These are phyloP conservation scores for Aphelinus certus DNA, from an alignment of 1,140 invertebrate genomes.

Conservation along the genomic window DNA sequence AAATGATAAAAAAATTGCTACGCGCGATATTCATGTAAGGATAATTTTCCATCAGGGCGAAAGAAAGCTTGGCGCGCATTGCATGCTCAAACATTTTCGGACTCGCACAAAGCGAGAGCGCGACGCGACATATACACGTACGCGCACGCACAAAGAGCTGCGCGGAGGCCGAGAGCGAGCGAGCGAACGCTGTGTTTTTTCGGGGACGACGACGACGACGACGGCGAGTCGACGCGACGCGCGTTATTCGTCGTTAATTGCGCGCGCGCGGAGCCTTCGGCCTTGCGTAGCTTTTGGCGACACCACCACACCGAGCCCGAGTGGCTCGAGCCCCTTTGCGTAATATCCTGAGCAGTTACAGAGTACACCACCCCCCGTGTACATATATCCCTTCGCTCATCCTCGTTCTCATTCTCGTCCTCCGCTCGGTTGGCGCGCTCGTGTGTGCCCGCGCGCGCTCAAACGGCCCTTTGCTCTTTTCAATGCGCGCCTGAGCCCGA, in stretches of 20 bases:
- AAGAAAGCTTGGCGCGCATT: conserved; percentile 1
- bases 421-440: conserved; percentile 34
- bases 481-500: conserved; percentile 23
- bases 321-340: background rate
- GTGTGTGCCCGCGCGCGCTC: conserved; percentile 39
- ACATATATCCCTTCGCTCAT: conserved; percentile 34
- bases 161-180: background rate
- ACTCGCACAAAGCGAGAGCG: background rate
- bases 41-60: background rate
- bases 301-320: too few relatives aligned
- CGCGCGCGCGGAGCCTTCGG: conserved; percentile 56
- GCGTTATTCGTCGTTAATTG: conserved; percentile 60
- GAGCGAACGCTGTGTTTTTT: conserved; percentile 3
- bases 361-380: conserved; percentile 26
- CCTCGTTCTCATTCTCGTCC: conserved; percentile 44
- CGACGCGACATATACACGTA: background rate
- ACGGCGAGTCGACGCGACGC: conserved; percentile 12
- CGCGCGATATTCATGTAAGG: background rate
- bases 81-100: conserved; percentile 17
- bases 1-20: too few relatives aligned
- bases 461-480: conserved; percentile 37
- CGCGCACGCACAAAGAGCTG: background rate
- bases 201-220: background rate
- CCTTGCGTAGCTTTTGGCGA: conserved; percentile 51
- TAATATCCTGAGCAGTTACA: conserved; percentile 59